These are phyloP conservation scores for Astropecten irregularis DNA, from an alignment of 53 echinoderm and acorn worm species.

Conservation along the genomic window DNA sequence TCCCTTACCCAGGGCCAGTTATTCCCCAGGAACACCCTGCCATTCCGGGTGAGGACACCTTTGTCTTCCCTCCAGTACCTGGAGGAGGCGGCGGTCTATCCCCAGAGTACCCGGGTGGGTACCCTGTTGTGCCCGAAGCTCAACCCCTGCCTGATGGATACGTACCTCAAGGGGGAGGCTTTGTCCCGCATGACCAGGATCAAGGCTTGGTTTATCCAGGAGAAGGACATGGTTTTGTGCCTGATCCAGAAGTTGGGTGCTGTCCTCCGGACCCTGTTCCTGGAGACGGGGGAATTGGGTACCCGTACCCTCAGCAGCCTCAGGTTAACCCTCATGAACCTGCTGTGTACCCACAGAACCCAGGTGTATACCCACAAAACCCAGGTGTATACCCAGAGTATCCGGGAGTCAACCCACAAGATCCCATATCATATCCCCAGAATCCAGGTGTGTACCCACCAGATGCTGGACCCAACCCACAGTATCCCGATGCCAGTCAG, in stretches of 20 bases:
- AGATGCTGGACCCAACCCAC: neutral
- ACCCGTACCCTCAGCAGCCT: slow-evolving; percentile 28
- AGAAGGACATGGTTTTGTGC: slow-evolving; percentile 16
- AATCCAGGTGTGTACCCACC: neutral
- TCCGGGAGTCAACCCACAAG: neutral
- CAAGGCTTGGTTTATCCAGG: slow-evolving; percentile 30
- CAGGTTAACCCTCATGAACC: neutral
- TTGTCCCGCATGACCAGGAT: slow-evolving; percentile 12
- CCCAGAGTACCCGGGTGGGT: slow-evolving; percentile 19
- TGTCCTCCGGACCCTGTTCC: slow-evolving; percentile 36
- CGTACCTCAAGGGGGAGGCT: neutral
- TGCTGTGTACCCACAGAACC: slow-evolving; percentile 8
- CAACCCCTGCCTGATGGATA: neutral
- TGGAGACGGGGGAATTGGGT: slow-evolving; percentile 10
- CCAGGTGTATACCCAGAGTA: slow-evolving; percentile 1
- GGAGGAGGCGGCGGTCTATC: neutral
- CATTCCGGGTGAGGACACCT: neutral
- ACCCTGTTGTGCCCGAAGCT: neutral
- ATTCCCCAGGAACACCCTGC: slow-evolving; percentile 13
- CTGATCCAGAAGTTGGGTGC: slow-evolving; percentile 9
- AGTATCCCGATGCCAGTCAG: slow-evolving; percentile 3
- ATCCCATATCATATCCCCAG: neutral
- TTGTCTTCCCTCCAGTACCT: slow-evolving; percentile 1
- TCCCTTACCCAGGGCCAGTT: slow-evolving; percentile 12
- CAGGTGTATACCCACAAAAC: neutral